Evolutionary conservation across 1,140 invertebrate genomes (phyloP), one percentile per base, ranked within the genome.

Genomic region (Metopolophium dirhodum): DNA sequence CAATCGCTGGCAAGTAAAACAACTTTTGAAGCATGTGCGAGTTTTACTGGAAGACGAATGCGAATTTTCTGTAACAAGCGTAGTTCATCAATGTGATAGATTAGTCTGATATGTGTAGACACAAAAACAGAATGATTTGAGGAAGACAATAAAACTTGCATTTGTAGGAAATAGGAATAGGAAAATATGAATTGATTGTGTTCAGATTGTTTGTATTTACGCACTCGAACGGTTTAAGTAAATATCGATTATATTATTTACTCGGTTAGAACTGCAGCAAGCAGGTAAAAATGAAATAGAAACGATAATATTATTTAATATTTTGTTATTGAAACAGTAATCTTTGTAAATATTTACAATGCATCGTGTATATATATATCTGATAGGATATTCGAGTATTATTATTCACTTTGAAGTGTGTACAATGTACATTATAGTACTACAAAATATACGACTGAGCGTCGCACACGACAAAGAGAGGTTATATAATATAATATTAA

Each of bases 211-310:
- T 68, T 68, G n/a, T 77, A n/a, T 77, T 77, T 77, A 77, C 61
- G 4, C 6, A 77, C 61, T 77, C 61, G 7, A 7, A 77, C 61
- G 30, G 61, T 7, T 18, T n/a, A 14, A 77, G 61, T 77, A 77
- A 77, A n/a, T 77, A 77, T 77, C 61, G n/a, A 77, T n/a, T 77
- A n/a, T 18, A 35, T n/a, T 77, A 77, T 77, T 77, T 77, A 77
- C 61, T 77, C 14, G 14, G 61, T n/a, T 77, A 77, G 14, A 77
- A 68, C 61, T 14, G 61, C 30, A 57, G 49, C 49, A 11, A 0
- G 20, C 3, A 68, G 61, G 9, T n/a, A 18, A 6, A 68, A 77
- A 77, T 77, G 61, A 77, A 68, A 68, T 68, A 68, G 61, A 68
- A 77, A n/a, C 61, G 30, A 77, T 0, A n/a, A n/a, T 77, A 7